Base-by-base conservation (phyloP, 2,113 vertebrate genomes). In the Melanostigma gelatinosum region DNA sequence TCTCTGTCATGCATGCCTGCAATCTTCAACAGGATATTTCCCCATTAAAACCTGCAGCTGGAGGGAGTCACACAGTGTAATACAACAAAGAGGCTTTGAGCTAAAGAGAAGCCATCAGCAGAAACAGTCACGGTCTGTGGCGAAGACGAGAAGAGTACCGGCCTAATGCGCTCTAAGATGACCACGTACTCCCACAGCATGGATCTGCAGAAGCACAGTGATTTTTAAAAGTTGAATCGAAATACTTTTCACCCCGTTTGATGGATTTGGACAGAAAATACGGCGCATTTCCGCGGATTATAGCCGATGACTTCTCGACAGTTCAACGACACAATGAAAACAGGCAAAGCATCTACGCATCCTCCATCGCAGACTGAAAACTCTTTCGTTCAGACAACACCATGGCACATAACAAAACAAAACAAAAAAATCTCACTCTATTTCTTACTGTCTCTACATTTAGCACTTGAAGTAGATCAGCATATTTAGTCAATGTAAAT, bases 11-110 rank as follows among this genome's bases (percentile, higher is more conserved):
- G 77, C 65, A 68, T 84, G 82, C 54, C 66, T 34, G 32, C 77
- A 77, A 42, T 73, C 72, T 77, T 62, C 82, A 82, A 70, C 68
- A 79, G 69, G 75, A 84, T 83, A 64, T 79, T 77, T 83, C 54
- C 60, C 50, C 22, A 80, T 87, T 73, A 85, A 77, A 74, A 42
- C 67, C 77, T 85, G 81, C 65, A 85, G 74, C 84, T 80, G 80
- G 70, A 82, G 72, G 57, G 76, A 79, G 68, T 84, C 71, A 12
- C 55, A 65, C n/a, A 80, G 52, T 70, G 64, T 72, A 72, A 67
- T 4, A 71, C 60, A 75, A 73, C 50, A 77, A 77, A 80, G 74
- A 74, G 71, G 46, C 79, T 71, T 60, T 79, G 63, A 86, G 81
- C 54, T 60, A 32, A 52, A 70, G 75, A 58, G 40, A 69, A 48